These are phyloP conservation scores for Chauna torquata DNA, from an alignment of 2,113 vertebrate species.

Conservation along the genomic window DNA sequence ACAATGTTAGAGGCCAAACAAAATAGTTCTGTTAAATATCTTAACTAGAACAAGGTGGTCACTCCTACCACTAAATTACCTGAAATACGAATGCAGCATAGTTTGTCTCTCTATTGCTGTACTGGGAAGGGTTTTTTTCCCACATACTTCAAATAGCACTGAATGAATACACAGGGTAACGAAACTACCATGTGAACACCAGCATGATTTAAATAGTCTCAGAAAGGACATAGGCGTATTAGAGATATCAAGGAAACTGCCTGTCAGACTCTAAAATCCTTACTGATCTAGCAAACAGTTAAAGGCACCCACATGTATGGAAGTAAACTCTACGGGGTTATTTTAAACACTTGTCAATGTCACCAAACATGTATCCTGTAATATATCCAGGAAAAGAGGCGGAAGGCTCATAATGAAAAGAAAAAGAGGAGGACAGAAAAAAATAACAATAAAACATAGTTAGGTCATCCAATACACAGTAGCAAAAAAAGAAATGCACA, in stretches of 20 bases:
- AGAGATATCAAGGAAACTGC: not conserved
- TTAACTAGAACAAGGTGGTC: not conserved
- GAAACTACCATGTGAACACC: not conserved
- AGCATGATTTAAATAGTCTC: not conserved
- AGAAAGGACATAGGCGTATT: not conserved
- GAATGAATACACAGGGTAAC: not conserved
- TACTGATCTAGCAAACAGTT: not conserved
- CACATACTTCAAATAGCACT: not conserved
- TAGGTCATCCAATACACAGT: not conserved
- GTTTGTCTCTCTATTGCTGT: not conserved
- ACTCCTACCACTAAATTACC: not conserved
- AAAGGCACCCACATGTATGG: fast-evolving
- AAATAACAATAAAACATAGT: not conserved
- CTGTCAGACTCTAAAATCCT: not conserved
- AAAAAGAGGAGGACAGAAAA: not conserved
- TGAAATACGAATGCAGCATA: not conserved
- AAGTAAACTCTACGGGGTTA: not conserved
- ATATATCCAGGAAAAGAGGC: not conserved
- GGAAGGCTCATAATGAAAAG: not conserved
- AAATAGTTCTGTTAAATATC: not conserved
- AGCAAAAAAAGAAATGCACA: not conserved
- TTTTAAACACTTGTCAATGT: not conserved
- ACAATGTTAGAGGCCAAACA: not conserved
- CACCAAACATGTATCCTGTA: not conserved
- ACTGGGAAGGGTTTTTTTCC: not conserved